A percentile compares a stretch with the other conserved stretches of the same genome.
phyloP scores from a whole-genome alignment of 1,140 invertebrate species.

The Pseudomyrmex pallidus region DNA sequence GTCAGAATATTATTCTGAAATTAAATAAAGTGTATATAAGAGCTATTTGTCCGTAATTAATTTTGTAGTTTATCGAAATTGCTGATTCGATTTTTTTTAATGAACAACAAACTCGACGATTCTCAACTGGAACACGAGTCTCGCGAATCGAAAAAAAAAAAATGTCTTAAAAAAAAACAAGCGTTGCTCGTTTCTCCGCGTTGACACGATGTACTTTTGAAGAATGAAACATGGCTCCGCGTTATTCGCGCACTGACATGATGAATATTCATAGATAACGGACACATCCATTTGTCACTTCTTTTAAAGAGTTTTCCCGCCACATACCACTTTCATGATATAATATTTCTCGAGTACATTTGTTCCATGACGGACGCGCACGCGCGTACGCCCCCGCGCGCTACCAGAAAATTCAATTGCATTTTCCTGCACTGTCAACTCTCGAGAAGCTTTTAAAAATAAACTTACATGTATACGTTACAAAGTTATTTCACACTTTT shows the following conservation, averaged over 20 bases:
- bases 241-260: conserved; percentile 46
- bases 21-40: neutral
- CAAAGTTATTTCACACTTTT: neutral
- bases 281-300: conserved; percentile 53
- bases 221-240: conserved; percentile 46
- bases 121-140: neutral
- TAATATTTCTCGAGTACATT: conserved; percentile 38
- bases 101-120: conserved; percentile 12
- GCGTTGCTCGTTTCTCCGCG: conserved; percentile 17
- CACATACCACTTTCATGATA: conserved; percentile 35
- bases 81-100: neutral
- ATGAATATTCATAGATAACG: conserved; percentile 58
- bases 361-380: neutral
- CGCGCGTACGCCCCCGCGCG: too few species aligned
- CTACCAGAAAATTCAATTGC: conserved; percentile 45
- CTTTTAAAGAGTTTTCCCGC: conserved; percentile 50
- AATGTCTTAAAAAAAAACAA: conserved; percentile 27
- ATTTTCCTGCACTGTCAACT: conserved; percentile 1
- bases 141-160: conserved; percentile 29
- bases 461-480: neutral
- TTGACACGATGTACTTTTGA: conserved; percentile 40
- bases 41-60: too few species aligned
- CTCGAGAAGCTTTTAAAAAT: conserved; percentile 22
- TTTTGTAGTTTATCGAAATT: neutral
- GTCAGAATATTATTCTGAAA: neutral